These are phyloP conservation scores for Daubentonia madagascariensis DNA, from an alignment of 2,113 vertebrate genomes.

Conservation along the genomic window DNA sequence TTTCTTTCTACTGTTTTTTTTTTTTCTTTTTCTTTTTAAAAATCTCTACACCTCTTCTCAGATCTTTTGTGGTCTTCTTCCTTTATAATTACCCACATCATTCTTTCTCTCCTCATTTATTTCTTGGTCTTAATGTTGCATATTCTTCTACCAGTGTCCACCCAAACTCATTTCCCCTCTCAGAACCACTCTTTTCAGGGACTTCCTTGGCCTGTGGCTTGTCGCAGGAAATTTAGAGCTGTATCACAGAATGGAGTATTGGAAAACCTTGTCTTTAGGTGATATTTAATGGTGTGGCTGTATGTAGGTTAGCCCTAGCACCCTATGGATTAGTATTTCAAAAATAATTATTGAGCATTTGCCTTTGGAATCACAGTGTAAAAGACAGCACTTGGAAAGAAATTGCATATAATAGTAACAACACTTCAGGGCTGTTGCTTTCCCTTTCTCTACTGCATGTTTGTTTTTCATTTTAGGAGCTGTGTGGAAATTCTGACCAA, in stretches of 20 bases:
- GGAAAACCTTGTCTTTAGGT: background rate
- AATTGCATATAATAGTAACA: background rate
- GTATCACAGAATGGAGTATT: background rate
- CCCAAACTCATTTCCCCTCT: background rate
- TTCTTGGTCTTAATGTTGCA: background rate
- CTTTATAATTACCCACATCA: background rate
- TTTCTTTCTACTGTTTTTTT: background rate
- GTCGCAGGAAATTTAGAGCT: background rate
- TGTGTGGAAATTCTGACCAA: conserved; percentile 82
- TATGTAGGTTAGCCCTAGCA: background rate
- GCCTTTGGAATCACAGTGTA: background rate
- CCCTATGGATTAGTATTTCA: background rate
- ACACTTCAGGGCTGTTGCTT: background rate
- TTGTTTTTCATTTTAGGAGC: conserved; percentile 75
- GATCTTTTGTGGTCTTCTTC: background rate
- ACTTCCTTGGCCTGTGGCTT: background rate
- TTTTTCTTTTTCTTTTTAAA: background rate
- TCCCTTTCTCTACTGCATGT: background rate
- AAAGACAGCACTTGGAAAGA: background rate
- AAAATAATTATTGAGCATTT: background rate
- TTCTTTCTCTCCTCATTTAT: background rate
- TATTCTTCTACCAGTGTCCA: background rate
- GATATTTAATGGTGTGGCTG: background rate
- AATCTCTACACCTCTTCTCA: background rate
- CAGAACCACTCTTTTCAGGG: background rate